Base-by-base conservation (phyloP, 1,140 invertebrate species). In the Dendrolimus kikuchii region DNA sequence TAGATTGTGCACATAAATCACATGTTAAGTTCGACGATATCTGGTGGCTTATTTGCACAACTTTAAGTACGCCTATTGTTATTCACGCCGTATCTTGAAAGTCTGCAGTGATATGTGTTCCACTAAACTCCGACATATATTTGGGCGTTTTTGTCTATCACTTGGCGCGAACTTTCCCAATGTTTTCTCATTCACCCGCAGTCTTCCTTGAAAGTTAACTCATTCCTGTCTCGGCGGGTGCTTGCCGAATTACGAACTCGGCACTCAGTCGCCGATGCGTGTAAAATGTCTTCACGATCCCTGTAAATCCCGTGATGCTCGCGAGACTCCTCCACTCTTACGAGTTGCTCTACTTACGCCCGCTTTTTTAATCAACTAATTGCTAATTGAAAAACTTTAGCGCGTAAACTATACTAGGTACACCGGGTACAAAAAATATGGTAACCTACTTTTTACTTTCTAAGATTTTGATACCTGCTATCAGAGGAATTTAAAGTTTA, bases 161-260 rank as follows among this genome's bases (percentile, higher is more conserved):
- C 64, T 73, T 73, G 66, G 66, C 62, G 66, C 60, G 52, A 77
- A 80, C 66, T 79, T 78, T 59, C 59, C 60, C 68, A 75, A 81
- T 81, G 73, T 82, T 78, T 84, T 77, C 74, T 77, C 73, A 75
- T 81, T 74, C 69, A 66, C 60, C 59, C 68, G 61, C 66, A 74
- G 64, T 75, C 63, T 81, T 73, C 60, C 61, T 66, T 47, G 57
- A 81, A 82, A 78, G 61, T 81, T 84, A 70, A 68, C 70, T 72
- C 74, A 66, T 81, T 78, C 66, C 50, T 71, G 67, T 76, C 71
- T 71, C 68, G 61, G 66, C 63, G 71, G 66, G 69, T 71, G 70
- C 68, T 60, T 59, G 55, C 46, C 62, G 71, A 77, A 73, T 80
- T 76, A 77, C 67, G 60, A 66, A 74, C 62, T 70, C 68, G 59